Evolutionary conservation across 2,888 invertebrate genomes (phyloP).

Genomic region (Drosophila dives): DNA sequence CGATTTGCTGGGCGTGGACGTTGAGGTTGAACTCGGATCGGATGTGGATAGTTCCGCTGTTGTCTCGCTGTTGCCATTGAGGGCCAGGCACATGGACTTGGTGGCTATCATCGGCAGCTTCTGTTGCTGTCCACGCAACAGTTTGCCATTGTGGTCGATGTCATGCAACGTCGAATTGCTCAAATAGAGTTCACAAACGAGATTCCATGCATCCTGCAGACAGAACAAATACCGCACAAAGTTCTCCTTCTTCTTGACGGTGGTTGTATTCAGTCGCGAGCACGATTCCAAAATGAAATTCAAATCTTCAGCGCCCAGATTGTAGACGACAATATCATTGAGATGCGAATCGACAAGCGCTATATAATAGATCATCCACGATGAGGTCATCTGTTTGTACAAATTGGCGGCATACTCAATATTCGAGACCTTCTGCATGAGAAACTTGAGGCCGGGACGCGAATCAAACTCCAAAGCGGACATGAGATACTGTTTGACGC

Average conservation of each 20-base stretch:
- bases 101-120: conserved; percentile 48
- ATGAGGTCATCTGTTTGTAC: conserved; percentile 96
- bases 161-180: conserved; percentile 84
- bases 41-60: conserved; percentile 1
- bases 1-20: conserved; percentile 77
- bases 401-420: conserved; percentile 94
- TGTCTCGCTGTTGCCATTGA: conserved; percentile 69
- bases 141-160: conserved; percentile 83
- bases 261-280: conserved; percentile 86
- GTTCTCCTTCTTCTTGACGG: conserved; percentile 86
- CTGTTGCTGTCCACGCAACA: conserved; percentile 36
- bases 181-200: conserved; percentile 87
- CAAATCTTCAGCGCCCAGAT: conserved; percentile 87
- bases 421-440: conserved; percentile 96
- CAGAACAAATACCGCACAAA: conserved; percentile 88
- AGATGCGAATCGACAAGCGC: conserved; percentile 94
- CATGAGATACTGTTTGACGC: conserved; percentile 92
- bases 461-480: conserved; percentile 94
- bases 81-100: conserved; percentile 73
- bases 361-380: conserved; percentile 95
- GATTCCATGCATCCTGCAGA: conserved; percentile 88
- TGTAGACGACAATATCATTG: conserved; percentile 88
- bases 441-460: conserved; percentile 96
- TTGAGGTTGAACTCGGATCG: conserved; percentile 63
- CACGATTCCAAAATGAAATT: conserved; percentile 88